These are phyloP conservation scores for Caenorhabditis angaria DNA, from an alignment of 2,888 invertebrate genomes.

Conservation along the genomic window DNA sequence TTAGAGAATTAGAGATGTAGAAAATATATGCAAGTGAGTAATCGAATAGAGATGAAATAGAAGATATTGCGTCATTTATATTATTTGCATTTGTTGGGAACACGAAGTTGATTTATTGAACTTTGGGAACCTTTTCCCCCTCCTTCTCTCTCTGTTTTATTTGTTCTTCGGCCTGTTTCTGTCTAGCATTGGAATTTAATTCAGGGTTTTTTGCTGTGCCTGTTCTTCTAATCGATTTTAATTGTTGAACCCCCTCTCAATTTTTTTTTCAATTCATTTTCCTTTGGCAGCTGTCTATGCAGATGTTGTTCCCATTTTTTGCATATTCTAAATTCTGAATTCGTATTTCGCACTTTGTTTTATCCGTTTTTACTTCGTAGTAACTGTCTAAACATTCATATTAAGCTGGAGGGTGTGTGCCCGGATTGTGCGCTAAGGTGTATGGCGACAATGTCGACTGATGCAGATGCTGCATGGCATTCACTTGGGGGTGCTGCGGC, in stretches of 20 bases:
- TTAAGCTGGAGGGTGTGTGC: conserved; percentile 57
- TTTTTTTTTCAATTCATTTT: background rate
- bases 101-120: conserved; percentile 1
- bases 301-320: background rate
- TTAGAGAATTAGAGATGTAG: too few species aligned
- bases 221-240: background rate
- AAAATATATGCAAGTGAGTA: background rate
- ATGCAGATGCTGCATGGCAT: conserved; percentile 35
- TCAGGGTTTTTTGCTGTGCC: too few species aligned
- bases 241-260: background rate
- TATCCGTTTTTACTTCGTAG: background rate
- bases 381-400: conserved; percentile 4
- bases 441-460: conserved; percentile 41
- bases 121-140: conserved; percentile 3
- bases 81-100: conserved; percentile 1
- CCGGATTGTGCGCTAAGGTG: conserved; percentile 46
- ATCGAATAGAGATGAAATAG: background rate
- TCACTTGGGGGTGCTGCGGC: conserved; percentile 23
- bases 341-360: background rate
- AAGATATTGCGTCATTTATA: conserved; percentile 1
- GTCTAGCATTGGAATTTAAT: too few species aligned
- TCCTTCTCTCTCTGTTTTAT: conserved; percentile 7
- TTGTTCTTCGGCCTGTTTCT: background rate
- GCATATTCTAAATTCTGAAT: background rate
- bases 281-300: conserved; percentile 3